phyloP scores from a whole-genome alignment of 2,113 vertebrate species.

The Strix aluco region DNA sequence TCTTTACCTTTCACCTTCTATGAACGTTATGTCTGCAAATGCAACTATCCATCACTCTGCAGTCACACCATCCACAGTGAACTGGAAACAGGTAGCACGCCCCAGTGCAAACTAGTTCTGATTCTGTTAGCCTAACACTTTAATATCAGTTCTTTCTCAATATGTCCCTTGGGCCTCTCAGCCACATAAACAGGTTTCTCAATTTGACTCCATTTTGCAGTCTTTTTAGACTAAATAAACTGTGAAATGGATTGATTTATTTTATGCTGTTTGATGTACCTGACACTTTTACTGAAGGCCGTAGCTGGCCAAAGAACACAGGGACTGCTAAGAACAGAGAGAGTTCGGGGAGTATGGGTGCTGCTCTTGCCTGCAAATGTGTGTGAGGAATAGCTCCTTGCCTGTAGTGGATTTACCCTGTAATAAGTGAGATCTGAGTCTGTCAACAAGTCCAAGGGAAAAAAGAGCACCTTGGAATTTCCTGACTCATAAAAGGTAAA shows the following conservation, averaged over 20 bases:
- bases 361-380: neutral
- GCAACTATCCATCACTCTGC: neutral
- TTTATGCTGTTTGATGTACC: neutral
- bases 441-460: neutral
- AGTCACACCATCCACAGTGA: neutral
- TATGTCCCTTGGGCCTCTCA: neutral
- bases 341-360: neutral
- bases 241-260: slow-evolving; percentile 4
- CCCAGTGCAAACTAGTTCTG: neutral
- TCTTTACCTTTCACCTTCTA: neutral
- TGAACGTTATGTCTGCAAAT: neutral
- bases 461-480: neutral
- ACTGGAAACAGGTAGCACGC: neutral
- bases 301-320: neutral
- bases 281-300: neutral
- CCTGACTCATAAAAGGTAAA: slow-evolving; percentile 1
- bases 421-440: slow-evolving; percentile 13
- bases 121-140: neutral
- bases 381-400: neutral
- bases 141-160: neutral
- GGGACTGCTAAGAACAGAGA: neutral
- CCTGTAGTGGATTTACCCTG: neutral
- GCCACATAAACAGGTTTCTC: neutral
- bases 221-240: slow-evolving; percentile 6
- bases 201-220: neutral